Evolutionary conservation across 1,140 invertebrate species (phyloP), one percentile per base, ranked within the genome.

Genomic region (Drosophila tropicalis): DNA sequence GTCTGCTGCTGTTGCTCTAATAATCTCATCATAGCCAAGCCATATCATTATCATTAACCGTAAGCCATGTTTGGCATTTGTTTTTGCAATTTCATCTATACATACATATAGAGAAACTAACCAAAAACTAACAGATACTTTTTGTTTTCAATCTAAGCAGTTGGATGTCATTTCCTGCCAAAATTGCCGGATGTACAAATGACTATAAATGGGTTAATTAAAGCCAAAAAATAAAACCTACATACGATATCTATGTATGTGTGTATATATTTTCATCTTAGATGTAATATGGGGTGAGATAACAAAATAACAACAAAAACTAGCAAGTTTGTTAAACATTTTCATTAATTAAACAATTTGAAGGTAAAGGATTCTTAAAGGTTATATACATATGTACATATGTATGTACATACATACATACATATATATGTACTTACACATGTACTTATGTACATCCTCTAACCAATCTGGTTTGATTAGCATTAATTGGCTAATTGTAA

Each of bases 181-280:
- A 62, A 82, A 87, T 76, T 61, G 68, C 83, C 83, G 83, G 83
- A 87, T 87, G 86, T 61, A 68, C 72, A 80, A 83, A 87, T 80
- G 72, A 79, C 72, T 83, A 74, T 71, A 89, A 87, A 87, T 87
- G 80, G 67, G 80, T 83, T 87, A 87, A 87, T 87, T 83, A 79
- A 89, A 87, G 64, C 54, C 29, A 51, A 56, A 72, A 67, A 68
- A 34, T 58, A 58, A 63, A 54, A 47, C 29, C 44, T 65, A 25
- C 17, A 22, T 41, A 17, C 6, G 3, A 19, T 47, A 47, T 17
- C 2, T 47, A 47, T 7, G 6, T 41, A 41, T n/a, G 15, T 9
- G 22, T 15, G 17, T n/a, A 19, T 19, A 12, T 51, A 51, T 12
- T 19, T 17, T 17, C 44, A 51, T 51, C 12, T 39, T 3, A 39